These are phyloP conservation scores for Drosophila melanogaster DNA, from an alignment of 1,140 invertebrate genomes.

Conservation along the genomic window DNA sequence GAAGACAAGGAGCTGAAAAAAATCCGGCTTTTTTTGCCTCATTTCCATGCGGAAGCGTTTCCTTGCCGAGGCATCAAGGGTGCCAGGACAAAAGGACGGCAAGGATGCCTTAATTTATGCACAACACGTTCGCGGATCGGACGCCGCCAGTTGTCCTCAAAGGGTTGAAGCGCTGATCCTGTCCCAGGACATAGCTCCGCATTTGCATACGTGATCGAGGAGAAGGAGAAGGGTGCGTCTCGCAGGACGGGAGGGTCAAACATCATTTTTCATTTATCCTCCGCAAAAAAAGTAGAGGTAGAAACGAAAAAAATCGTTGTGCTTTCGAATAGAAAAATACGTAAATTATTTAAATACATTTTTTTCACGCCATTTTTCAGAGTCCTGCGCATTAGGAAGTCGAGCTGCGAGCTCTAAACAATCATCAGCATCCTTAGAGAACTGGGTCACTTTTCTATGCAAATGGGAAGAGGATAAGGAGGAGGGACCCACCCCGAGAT, in stretches of 20 bases:
- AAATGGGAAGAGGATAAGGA: constrained; percentile 37
- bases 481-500: constrained; percentile 25
- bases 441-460: constrained; percentile 28
- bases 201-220: constrained; percentile 79
- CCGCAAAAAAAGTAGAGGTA: constrained; percentile 29
- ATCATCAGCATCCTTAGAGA: not conserved
- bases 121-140: constrained; percentile 79
- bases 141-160: constrained; percentile 46
- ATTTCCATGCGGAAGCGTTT: constrained; percentile 80
- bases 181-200: constrained; percentile 53
- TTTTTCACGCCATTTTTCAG: constrained; percentile 5
- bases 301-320: constrained; percentile 19
- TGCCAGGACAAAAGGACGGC: constrained; percentile 52
- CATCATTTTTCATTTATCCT: constrained; percentile 73
- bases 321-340: constrained; percentile 50
- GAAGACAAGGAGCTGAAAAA: constrained; percentile 62
- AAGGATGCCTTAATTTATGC: constrained; percentile 75
- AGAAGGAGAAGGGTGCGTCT: constrained; percentile 44
- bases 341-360: constrained; percentile 42
- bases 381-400: constrained; percentile 25
- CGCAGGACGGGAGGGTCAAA: constrained; percentile 57
- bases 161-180: constrained; percentile 67
- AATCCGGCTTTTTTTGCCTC: constrained; percentile 82
- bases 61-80: constrained; percentile 56
- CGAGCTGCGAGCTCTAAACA: constrained; percentile 9